A percentile compares a stretch with the other conserved stretches of the same genome.
Conservation (phyloP, 2,888 invertebrate species). For the Agonopterix heracliana region DNA sequence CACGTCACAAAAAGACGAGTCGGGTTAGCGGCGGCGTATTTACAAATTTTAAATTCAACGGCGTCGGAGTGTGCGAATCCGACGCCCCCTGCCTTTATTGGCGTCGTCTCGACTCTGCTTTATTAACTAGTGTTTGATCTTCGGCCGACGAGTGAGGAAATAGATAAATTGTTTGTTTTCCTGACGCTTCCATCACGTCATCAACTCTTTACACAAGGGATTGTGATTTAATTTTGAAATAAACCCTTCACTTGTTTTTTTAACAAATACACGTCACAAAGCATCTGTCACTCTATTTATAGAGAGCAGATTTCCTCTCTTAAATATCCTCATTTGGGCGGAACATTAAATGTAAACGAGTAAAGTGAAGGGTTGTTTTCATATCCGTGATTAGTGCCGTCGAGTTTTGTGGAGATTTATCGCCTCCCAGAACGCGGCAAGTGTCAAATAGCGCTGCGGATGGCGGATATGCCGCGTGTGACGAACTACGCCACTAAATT, state of each 20-base stretch:
- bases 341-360: slow-evolving; percentile 49
- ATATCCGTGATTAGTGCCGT: slow-evolving; percentile 64
- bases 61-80: slow-evolving; percentile 37
- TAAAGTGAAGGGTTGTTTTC: slow-evolving; percentile 61
- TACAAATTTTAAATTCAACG: slow-evolving; percentile 51
- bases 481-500: slow-evolving; percentile 64
- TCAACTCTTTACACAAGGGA: neutral
- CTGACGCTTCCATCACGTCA: slow-evolving; percentile 14
- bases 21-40: slow-evolving; percentile 45
- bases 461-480: slow-evolving; percentile 52
- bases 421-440: slow-evolving; percentile 46
- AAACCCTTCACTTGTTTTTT: neutral
- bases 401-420: slow-evolving; percentile 59
- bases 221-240: neutral
- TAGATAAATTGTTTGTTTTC: slow-evolving; percentile 66
- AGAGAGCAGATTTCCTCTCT: slow-evolving; percentile 6
- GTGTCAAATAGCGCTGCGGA: slow-evolving; percentile 61
- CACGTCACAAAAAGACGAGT: slow-evolving; percentile 52
- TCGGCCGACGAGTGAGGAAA: slow-evolving; percentile 43
- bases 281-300: slow-evolving; percentile 11
- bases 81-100: slow-evolving; percentile 58
- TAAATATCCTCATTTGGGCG: slow-evolving; percentile 43
- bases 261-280: slow-evolving; percentile 4
- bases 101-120: slow-evolving; percentile 38
- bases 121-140: slow-evolving; percentile 63